Evolutionary conservation across 2,888 invertebrate species (phyloP).

Genomic region (Strigamia transsilvanica): DNA sequence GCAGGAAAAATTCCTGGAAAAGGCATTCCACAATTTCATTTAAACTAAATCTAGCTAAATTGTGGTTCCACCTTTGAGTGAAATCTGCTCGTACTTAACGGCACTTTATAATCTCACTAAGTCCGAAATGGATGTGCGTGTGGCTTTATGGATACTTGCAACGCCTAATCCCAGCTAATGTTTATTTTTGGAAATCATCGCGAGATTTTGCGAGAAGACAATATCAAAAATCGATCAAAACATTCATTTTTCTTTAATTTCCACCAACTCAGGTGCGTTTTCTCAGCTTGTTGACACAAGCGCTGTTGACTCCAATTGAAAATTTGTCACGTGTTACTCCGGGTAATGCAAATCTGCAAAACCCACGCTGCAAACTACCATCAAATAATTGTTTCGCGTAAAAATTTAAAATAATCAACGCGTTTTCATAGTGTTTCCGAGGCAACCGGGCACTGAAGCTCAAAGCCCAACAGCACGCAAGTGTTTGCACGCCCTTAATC

Average conservation of each 20-base stretch:
- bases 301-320: too few relatives aligned
- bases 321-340: too few relatives aligned
- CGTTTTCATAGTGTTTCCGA: background rate
- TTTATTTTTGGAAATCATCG: background rate
- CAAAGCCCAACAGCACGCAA: background rate
- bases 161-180: background rate
- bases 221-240: too few relatives aligned
- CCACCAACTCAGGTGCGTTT: too few relatives aligned
- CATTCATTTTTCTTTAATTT: too few relatives aligned
- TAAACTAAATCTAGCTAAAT: background rate
- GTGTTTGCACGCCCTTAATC: constrained; percentile 7
- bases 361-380: background rate
- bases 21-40: background rate
- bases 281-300: too few relatives aligned
- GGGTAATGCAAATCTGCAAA: too few relatives aligned
- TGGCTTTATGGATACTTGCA: background rate
- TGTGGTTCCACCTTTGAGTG: background rate
- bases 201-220: background rate
- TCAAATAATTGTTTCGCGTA: background rate
- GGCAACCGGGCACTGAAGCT: background rate
- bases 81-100: background rate
- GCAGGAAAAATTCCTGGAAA: background rate
- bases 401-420: background rate
- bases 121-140: background rate
- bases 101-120: background rate